Conservation (phyloP, 2,113 vertebrate genomes). For the Bombycilla garrulus region DNA sequence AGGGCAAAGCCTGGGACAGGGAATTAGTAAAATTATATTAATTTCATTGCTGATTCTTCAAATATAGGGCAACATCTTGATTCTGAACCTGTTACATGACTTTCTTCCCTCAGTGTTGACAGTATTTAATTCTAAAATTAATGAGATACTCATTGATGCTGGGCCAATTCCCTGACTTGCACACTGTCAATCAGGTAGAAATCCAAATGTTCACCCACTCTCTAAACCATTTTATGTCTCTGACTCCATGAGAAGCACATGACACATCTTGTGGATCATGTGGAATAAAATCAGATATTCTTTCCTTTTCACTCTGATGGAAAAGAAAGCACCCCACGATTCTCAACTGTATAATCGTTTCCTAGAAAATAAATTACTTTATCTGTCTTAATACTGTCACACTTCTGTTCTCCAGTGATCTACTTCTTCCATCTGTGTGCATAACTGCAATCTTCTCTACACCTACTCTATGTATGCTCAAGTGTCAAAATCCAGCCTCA, state of each 20-base stretch:
- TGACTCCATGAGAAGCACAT: conserved; percentile 15
- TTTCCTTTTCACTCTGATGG: background rate
- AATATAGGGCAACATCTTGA: background rate
- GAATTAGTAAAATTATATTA: background rate
- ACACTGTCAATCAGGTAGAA: conserved; percentile 26
- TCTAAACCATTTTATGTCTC: background rate
- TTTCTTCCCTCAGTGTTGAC: background rate
- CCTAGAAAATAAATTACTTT: conserved; percentile 56
- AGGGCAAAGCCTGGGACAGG: background rate
- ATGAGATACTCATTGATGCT: background rate
- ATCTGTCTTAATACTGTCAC: conserved; percentile 61
- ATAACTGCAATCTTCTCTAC: conserved; percentile 42
- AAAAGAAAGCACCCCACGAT: background rate
- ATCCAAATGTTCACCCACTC: conserved; percentile 56
- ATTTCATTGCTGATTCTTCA: background rate
- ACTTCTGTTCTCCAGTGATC: conserved; percentile 43
- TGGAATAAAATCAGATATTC: background rate
- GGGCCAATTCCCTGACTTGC: conserved; percentile 41
- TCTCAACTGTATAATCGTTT: conserved; percentile 42
- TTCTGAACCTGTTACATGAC: background rate
- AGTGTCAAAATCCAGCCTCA: conserved; percentile 60
- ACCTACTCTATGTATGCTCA: conserved; percentile 58
- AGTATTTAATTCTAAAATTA: background rate
- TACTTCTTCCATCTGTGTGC: conserved; percentile 60
- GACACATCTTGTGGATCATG: conserved; percentile 1